Evolutionary conservation across 2,113 vertebrate genomes (phyloP).

Genomic region (Prietella phreatophila): DNA sequence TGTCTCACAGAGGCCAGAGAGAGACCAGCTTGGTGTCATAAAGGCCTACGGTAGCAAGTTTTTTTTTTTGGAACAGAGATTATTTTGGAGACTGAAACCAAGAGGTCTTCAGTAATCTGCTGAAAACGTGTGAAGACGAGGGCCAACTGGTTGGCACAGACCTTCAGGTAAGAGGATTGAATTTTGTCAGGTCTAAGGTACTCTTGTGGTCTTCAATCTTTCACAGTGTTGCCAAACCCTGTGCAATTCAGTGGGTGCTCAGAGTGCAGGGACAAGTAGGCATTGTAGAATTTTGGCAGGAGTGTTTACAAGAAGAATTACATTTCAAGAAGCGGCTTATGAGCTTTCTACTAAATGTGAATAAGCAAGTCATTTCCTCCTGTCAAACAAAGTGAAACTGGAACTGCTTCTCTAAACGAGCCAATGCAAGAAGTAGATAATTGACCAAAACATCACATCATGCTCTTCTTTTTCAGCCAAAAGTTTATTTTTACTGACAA

Average conservation of each 20-base stretch:
- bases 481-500: background rate
- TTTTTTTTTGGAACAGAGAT: background rate
- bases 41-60: background rate
- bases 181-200: background rate
- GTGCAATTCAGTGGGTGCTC: background rate
- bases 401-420: background rate
- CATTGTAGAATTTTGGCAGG: background rate
- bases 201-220: background rate
- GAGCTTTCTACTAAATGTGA: background rate
- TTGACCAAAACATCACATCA: background rate
- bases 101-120: background rate
- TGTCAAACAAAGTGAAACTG: background rate
- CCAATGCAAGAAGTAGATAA: background rate
- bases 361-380: background rate
- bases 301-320: background rate
- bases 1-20: background rate
- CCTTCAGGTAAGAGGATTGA: background rate
- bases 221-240: background rate
- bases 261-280: background rate
- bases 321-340: background rate
- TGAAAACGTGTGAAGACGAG: background rate
- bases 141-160: background rate
- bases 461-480: background rate
- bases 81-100: background rate
- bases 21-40: background rate